These are phyloP conservation scores for Molothrus aeneus DNA, from an alignment of 2,797 vertebrate genomes.

Conservation along the genomic window DNA sequence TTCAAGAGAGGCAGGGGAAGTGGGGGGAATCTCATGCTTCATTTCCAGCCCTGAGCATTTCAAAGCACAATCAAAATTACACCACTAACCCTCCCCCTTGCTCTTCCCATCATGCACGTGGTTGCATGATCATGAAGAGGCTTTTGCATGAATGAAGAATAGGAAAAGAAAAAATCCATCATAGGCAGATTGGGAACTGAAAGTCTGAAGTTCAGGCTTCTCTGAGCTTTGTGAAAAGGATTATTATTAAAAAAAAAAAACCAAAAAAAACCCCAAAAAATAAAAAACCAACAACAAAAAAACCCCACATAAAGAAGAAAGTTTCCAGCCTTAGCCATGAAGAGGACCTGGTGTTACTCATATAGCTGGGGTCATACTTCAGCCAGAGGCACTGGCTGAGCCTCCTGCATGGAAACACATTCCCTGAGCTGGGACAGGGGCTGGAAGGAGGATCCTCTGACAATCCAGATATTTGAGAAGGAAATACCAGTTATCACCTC, in stretches of 20 bases:
- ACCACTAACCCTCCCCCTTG: background rate
- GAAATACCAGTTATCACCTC: background rate
- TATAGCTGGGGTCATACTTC: too few species aligned
- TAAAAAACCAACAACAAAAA: background rate
- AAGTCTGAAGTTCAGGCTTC: background rate
- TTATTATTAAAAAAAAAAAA: too few species aligned
- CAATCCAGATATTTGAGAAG: too few species aligned
- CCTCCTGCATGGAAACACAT: too few species aligned
- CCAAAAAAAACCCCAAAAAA: too few species aligned
- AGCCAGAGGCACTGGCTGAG: too few species aligned
- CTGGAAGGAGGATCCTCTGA: background rate
- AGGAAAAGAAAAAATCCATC: background rate
- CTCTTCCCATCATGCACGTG: background rate
- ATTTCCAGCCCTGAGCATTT: constrained; percentile 33
- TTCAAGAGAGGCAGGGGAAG: background rate
- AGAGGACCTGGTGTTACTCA: background rate
- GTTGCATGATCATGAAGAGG: background rate
- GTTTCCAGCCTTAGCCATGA: background rate
- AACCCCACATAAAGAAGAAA: background rate
- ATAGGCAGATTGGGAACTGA: background rate
- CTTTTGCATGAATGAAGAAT: background rate
- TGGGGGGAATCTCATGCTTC: background rate
- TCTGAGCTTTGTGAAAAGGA: background rate
- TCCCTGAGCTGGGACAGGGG: background rate
- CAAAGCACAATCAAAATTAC: background rate